Evolutionary conservation across 2,888 invertebrate genomes (phyloP).

Genomic region (Dasypogon diadema): DNA sequence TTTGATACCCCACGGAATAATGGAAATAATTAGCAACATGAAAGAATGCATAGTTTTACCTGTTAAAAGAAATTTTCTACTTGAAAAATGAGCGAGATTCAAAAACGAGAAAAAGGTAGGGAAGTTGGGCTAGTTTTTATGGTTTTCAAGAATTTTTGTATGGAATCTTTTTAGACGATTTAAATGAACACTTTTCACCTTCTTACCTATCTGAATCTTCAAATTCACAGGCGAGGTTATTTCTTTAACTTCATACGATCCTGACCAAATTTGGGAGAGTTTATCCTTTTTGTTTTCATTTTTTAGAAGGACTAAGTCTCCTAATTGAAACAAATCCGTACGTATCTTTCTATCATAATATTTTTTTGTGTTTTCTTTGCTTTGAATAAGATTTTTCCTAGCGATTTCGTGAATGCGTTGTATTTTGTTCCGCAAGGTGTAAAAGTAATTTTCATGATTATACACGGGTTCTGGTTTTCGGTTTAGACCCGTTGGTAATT

Average conservation of each 20-base stretch:
- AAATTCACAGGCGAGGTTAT: background rate
- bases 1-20: too few species aligned
- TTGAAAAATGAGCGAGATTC: too few species aligned
- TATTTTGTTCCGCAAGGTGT: background rate
- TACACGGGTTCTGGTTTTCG: too few species aligned
- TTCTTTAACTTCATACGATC: background rate
- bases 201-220: background rate
- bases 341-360: background rate
- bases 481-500: background rate
- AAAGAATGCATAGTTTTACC: too few species aligned
- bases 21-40: too few species aligned
- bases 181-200: background rate
- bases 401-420: background rate
- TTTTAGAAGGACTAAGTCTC: constrained; percentile 3
- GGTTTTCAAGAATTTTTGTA: too few species aligned
- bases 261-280: background rate
- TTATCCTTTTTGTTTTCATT: constrained; percentile 15
- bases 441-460: background rate
- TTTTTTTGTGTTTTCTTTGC: background rate
- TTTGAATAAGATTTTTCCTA: background rate
- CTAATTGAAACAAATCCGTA: background rate
- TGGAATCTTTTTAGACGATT: background rate
- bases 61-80: too few species aligned
- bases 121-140: too few species aligned
- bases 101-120: too few species aligned